phyloP scores from a whole-genome alignment of 2,888 invertebrate species.

The Hylaea fasciaria region DNA sequence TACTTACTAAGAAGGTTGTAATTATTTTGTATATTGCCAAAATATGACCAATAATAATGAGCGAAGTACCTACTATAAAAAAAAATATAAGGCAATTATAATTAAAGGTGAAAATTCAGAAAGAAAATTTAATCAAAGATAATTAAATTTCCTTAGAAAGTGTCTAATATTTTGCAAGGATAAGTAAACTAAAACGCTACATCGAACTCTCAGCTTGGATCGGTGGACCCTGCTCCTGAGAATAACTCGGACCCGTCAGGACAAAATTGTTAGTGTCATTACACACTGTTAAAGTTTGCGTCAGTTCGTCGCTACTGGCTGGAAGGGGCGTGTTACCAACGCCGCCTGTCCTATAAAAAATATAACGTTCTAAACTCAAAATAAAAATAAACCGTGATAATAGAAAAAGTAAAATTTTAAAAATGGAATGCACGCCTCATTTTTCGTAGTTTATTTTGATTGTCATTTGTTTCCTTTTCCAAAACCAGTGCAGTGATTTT shows the following conservation, averaged over 20 bases:
- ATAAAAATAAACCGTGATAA: slow-evolving; percentile 33
- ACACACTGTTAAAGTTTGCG: slow-evolving; percentile 73
- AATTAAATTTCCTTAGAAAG: too few species aligned
- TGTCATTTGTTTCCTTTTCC: slow-evolving; percentile 24
- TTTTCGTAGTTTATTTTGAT: slow-evolving; percentile 11
- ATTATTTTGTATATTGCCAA: too few species aligned
- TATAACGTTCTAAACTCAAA: slow-evolving; percentile 32
- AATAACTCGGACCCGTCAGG: slow-evolving; percentile 71
- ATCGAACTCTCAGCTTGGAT: slow-evolving; percentile 61
- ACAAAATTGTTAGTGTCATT: slow-evolving; percentile 78
- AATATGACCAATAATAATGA: too few species aligned
- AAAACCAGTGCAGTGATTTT: slow-evolving; percentile 23
- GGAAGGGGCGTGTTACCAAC: slow-evolving; percentile 65
- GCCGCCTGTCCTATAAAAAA: slow-evolving; percentile 44
- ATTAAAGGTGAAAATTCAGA: too few species aligned
- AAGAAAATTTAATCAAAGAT: too few species aligned
- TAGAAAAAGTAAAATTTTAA: slow-evolving; percentile 25
- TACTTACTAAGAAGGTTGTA: too few species aligned
- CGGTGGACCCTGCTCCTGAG: slow-evolving; percentile 65
- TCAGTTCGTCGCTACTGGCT: slow-evolving; percentile 70
- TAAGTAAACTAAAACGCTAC: slow-evolving; percentile 44
- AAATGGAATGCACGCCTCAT: slow-evolving; percentile 46
- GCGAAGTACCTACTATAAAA: too few species aligned
- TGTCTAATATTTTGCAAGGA: background rate
- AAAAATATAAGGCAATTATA: too few species aligned